Conservation (phyloP, 2,888 invertebrate species). For the Argyresthia albistria region DNA sequence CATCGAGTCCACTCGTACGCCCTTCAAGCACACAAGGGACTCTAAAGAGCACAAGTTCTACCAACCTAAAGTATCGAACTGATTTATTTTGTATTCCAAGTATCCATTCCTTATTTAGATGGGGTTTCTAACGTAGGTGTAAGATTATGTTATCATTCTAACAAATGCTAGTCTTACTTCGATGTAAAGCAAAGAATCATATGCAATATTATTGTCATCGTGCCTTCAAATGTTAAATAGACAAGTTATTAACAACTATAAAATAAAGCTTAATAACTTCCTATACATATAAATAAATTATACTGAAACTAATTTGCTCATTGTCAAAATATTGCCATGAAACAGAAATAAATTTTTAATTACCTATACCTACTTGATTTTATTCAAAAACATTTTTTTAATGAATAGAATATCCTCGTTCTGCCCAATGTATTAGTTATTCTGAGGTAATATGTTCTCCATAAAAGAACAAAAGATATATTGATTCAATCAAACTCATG, state of each 20-base stretch:
- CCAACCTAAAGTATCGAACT: slow-evolving; percentile 64
- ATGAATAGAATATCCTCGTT: too few relatives aligned
- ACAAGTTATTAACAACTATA: neutral
- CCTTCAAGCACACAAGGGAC: slow-evolving; percentile 88
- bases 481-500: too few relatives aligned
- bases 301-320: slow-evolving; percentile 14
- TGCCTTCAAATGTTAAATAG: slow-evolving; percentile 18
- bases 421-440: too few relatives aligned
- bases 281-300: neutral
- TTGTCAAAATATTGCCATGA: slow-evolving; percentile 58
- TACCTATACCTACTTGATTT: too few relatives aligned
- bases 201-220: slow-evolving; percentile 21
- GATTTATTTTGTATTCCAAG: slow-evolving; percentile 29
- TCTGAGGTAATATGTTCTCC: too few relatives aligned
- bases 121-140: slow-evolving; percentile 23
- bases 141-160: slow-evolving; percentile 26
- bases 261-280: neutral
- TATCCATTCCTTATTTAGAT: slow-evolving; percentile 33
- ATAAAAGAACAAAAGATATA: too few relatives aligned
- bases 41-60: slow-evolving; percentile 90
- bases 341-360: slow-evolving; percentile 35
- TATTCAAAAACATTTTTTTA: too few relatives aligned
- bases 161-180: slow-evolving; percentile 40
- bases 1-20: slow-evolving; percentile 81
- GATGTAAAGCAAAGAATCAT: slow-evolving; percentile 13